Base-by-base conservation (phyloP, 1,140 invertebrate species). In the Zaprionus capensis region DNA sequence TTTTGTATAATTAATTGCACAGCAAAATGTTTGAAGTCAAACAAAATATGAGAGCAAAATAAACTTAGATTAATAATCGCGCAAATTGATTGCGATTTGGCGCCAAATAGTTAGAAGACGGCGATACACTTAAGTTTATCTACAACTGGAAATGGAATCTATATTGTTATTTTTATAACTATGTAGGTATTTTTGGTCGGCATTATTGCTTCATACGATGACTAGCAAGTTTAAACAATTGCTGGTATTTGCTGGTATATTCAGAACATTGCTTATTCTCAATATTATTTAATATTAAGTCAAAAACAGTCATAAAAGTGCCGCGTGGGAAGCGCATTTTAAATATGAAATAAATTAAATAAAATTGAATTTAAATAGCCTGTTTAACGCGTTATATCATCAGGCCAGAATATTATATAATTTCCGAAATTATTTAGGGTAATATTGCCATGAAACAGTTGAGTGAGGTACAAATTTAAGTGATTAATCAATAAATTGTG, bases 41-140 rank as follows among this genome's bases (percentile, higher is more conserved):
- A 58, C 49, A 49, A 49, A 51, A 46, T 66, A 67, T 59, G 31
- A 78, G 63, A 81, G 81, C 59, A 83, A 72, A 56, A 66, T 56
- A 56, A 51, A 51, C 11, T 24, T 15, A 20, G 17, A 36, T 64
- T 64, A 12, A 63, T 20, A 31, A 26, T 26, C 24, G 6, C 34
- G 17, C 41, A 5, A 49, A 62, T 3, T 31, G 17, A 31, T 55
- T 56, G 22, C 17, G 46, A 64, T 36, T 64, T 66, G 64, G 64
- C 53, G 64, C 65, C 65, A 67, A 67, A 58, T 58, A 31, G 53
- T 56, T 56, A 38, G 7, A 38, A 36, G 7, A 56, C 5, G 12
- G 2, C 12, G 36, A 31, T 57, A 66, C 11, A 31, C 6, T 56
- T 56, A 6, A 28, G 36, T 28, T 24, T 28, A 66, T 28, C 36